Conservation (phyloP, 2,113 vertebrate genomes). For the Calyptomena viridis region DNA sequence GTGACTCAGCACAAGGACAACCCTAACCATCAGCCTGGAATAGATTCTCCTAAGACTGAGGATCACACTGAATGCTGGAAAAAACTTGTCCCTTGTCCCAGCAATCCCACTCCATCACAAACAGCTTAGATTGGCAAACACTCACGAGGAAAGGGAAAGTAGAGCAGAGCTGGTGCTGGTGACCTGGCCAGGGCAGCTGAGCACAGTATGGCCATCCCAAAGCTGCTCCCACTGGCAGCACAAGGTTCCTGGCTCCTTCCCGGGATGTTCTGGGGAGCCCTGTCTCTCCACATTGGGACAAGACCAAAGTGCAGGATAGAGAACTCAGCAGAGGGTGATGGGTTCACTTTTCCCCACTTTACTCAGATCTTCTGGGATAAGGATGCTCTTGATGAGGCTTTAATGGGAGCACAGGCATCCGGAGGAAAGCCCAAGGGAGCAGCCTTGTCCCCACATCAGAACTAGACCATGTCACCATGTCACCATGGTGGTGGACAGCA, state of each 20-base stretch:
- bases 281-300: not conserved
- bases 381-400: not conserved
- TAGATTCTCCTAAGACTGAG: not conserved
- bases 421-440: not conserved
- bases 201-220: fast-evolving
- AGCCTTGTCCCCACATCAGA: not conserved
- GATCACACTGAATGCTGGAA: not conserved
- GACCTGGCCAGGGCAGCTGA: not conserved
- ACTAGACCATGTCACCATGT: not conserved
- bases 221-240: not conserved
- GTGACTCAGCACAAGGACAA: not conserved
- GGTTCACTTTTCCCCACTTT: not conserved
- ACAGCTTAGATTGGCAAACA: not conserved
- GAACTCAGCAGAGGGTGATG: not conserved
- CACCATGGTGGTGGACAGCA: not conserved
- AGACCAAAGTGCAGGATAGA: not conserved
- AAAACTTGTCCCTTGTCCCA: not conserved
- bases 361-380: not conserved
- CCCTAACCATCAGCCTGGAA: not conserved
- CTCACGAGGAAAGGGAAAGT: not conserved
- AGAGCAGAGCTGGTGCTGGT: not conserved
- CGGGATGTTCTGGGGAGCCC: not conserved
- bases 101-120: not conserved
- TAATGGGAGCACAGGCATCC: not conserved
- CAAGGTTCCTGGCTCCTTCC: not conserved